Evolutionary conservation across 2,113 vertebrate species (phyloP).

Genomic region (Ceyx melanurus): DNA sequence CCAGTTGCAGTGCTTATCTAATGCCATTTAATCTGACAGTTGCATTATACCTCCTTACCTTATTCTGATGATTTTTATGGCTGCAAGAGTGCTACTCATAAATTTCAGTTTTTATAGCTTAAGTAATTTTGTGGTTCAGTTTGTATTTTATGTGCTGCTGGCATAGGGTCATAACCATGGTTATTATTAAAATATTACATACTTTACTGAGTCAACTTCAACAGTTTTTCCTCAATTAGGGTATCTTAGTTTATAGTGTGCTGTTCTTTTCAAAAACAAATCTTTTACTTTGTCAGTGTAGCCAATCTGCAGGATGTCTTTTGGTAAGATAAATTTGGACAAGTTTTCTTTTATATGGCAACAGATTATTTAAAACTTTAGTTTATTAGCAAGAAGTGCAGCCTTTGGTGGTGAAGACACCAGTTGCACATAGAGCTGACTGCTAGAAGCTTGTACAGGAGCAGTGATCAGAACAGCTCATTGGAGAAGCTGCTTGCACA

Average conservation of each 20-base stretch:
- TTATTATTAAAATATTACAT: not conserved
- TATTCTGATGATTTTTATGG: not conserved
- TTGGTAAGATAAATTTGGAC: not conserved
- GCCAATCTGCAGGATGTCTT: not conserved
- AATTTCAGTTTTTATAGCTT: not conserved
- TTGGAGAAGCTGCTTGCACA: too few relatives aligned
- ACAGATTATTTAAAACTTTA: not conserved
- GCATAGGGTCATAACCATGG: not conserved
- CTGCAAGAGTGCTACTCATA: not conserved
- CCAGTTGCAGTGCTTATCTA: not conserved
- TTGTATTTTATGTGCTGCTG: not conserved
- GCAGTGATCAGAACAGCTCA: too few relatives aligned
- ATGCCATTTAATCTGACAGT: not conserved
- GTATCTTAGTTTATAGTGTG: not conserved
- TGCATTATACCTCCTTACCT: not conserved
- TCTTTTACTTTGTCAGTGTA: not conserved
- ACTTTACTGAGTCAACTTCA: not conserved
- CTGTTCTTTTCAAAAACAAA: not conserved
- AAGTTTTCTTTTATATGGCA: not conserved
- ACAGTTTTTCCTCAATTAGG: not conserved
- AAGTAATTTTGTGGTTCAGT: not conserved
- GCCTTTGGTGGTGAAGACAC: too few relatives aligned
- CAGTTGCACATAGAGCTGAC: too few relatives aligned
- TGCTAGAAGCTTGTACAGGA: too few relatives aligned
- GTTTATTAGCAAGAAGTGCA: not conserved